phyloP scores from a whole-genome alignment of 2,797 vertebrate species.

The Eupleurogrammus muticus region DNA sequence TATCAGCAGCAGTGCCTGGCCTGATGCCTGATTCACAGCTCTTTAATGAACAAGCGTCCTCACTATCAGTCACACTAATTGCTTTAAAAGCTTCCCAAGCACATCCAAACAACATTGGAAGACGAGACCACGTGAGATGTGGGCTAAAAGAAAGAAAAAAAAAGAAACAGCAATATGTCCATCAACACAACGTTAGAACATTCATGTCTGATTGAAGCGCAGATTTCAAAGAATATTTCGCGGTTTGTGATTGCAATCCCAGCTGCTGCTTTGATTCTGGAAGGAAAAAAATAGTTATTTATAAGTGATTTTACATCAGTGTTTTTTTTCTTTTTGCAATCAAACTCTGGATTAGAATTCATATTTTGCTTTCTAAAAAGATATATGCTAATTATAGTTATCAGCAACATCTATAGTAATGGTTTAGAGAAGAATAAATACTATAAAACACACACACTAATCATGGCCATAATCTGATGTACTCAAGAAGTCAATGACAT shows the following conservation, averaged over 20 bases:
- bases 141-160: neutral
- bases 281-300: neutral
- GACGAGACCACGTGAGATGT: neutral
- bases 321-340: neutral
- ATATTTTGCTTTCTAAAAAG: neutral
- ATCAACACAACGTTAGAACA: neutral
- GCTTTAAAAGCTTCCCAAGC: constrained; percentile 32
- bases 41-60: constrained; percentile 25
- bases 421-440: too few species aligned
- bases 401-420: too few species aligned
- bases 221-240: constrained; percentile 1
- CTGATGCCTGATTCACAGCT: constrained; percentile 6
- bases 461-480: neutral
- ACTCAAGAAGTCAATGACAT: constrained; percentile 12
- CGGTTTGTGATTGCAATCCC: neutral
- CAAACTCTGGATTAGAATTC: constrained; percentile 3
- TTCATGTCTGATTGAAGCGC: neutral
- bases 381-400: too few species aligned
- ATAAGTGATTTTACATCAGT: neutral
- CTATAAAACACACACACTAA: too few species aligned
- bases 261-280: neutral
- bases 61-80: constrained; percentile 20
- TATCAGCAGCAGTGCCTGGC: neutral
- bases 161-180: neutral
- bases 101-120: constrained; percentile 10